Conservation (phyloP, 1,140 invertebrate genomes). For the Sycophila sp. region DNA sequence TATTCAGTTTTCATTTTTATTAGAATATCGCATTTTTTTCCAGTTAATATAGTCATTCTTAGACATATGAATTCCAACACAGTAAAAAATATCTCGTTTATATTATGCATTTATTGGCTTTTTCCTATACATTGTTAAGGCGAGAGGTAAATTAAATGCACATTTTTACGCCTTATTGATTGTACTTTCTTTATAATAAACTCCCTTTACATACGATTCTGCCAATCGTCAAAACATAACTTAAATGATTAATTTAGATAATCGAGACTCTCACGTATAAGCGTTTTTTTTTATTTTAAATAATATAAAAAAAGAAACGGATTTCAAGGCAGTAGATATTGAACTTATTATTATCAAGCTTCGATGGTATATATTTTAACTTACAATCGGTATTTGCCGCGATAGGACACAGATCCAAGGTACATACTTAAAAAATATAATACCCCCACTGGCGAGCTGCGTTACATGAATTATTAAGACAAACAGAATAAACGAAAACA, state of each 20-base stretch:
- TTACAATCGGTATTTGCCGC: conserved; percentile 18
- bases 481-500: conserved; percentile 9
- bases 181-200: conserved; percentile 27
- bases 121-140: conserved; percentile 33
- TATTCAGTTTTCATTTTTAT: conserved; percentile 1
- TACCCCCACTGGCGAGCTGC: conserved; percentile 23
- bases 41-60: conserved; percentile 18
- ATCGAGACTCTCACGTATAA: conserved; percentile 22
- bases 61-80: conserved; percentile 16
- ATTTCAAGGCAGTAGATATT: conserved; percentile 31
- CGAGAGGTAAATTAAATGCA: conserved; percentile 36
- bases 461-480: conserved; percentile 17
- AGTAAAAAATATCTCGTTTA: conserved; percentile 23
- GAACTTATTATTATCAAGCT: conserved; percentile 33
- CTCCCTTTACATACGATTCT: conserved; percentile 28
- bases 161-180: conserved; percentile 21
- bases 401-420: conserved; percentile 26
- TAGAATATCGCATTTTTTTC: conserved; percentile 23
- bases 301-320: conserved; percentile 20
- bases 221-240: conserved; percentile 33
- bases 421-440: conserved; percentile 37
- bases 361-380: conserved; percentile 32
- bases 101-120: conserved; percentile 33
- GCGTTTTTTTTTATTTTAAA: conserved; percentile 23
- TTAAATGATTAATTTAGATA: conserved; percentile 29